Percentiles rank a stretch among this genome's conserved stretches.
Conservation (phyloP, 2,888 invertebrate species). For the Tipula vernalis region DNA sequence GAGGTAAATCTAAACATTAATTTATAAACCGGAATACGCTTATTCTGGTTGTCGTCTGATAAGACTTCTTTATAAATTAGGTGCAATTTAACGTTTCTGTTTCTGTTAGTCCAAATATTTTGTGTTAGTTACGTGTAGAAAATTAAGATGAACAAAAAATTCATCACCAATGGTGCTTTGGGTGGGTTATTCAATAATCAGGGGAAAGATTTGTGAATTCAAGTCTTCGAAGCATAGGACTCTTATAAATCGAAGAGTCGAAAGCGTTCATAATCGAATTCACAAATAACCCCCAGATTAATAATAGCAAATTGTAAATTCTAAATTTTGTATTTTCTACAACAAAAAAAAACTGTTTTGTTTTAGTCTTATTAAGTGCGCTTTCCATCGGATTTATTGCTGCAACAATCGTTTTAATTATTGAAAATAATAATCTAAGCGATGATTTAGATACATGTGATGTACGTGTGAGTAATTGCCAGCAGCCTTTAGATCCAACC, state of each 20-base stretch:
- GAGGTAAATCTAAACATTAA: not conserved
- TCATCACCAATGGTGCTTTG: not conserved
- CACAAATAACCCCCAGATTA: too few relatives aligned
- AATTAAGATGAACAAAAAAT: not conserved
- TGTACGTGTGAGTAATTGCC: not conserved
- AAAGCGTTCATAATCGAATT: too few relatives aligned
- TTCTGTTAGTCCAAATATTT: not conserved
- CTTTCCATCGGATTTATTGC: not conserved
- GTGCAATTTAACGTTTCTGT: not conserved
- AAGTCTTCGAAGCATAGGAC: too few relatives aligned
- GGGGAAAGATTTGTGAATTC: too few relatives aligned
- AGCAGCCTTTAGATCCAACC: not conserved
- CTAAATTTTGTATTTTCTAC: not conserved
- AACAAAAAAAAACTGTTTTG: not conserved
- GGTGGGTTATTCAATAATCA: not conserved
- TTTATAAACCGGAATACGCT: not conserved
- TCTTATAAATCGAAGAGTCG: too few relatives aligned
- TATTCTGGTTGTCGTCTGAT: not conserved
- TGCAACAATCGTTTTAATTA: not conserved
- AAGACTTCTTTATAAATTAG: not conserved
- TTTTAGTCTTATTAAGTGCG: not conserved
- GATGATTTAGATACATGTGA: not conserved
- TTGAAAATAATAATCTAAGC: not conserved
- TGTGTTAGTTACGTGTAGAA: not conserved
- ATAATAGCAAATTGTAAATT: not conserved